phyloP scores from a whole-genome alignment of 2,888 invertebrate genomes.

The Colletes collaris region DNA sequence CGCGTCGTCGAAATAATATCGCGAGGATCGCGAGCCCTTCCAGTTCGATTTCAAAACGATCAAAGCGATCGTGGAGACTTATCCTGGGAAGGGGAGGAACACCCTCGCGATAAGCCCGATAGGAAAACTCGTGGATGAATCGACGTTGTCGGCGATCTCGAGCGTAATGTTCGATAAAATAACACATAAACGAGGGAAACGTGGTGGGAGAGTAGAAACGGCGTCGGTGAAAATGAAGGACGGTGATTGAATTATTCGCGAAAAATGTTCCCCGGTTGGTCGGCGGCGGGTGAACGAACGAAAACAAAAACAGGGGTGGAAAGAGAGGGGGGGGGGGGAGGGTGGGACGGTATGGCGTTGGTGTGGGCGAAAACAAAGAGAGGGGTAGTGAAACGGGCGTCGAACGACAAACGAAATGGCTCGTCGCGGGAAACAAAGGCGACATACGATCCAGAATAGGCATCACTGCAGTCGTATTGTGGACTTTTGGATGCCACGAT shows the following conservation, averaged over 20 bases:
- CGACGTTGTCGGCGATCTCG: slow-evolving; percentile 4
- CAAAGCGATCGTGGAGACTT: neutral
- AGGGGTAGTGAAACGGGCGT: slow-evolving; percentile 20
- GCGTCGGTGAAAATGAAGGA: slow-evolving; percentile 56
- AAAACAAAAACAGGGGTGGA: neutral
- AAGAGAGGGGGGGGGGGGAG: no score
- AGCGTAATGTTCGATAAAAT: slow-evolving; percentile 23
- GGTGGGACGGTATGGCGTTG: no score
- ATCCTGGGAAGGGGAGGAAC: neutral
- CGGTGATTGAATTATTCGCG: slow-evolving; percentile 46
- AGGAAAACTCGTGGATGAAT: slow-evolving; percentile 16
- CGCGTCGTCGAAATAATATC: neutral
- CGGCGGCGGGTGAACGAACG: slow-evolving; percentile 26
- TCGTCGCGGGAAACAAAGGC: slow-evolving; percentile 61
- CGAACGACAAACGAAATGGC: slow-evolving; percentile 52
- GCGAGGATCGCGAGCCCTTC: neutral
- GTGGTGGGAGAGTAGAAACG: neutral
- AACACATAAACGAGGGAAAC: slow-evolving; percentile 26
- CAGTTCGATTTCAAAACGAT: neutral
- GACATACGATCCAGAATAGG: slow-evolving; percentile 82
- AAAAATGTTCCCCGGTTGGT: slow-evolving; percentile 16
- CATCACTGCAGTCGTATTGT: slow-evolving; percentile 84
- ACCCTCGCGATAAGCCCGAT: slow-evolving; percentile 61
- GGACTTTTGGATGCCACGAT: slow-evolving; percentile 83
- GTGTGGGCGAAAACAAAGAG: neutral